Evolutionary conservation across 2,113 vertebrate genomes (phyloP).

Genomic region (Bubo blakistoni): DNA sequence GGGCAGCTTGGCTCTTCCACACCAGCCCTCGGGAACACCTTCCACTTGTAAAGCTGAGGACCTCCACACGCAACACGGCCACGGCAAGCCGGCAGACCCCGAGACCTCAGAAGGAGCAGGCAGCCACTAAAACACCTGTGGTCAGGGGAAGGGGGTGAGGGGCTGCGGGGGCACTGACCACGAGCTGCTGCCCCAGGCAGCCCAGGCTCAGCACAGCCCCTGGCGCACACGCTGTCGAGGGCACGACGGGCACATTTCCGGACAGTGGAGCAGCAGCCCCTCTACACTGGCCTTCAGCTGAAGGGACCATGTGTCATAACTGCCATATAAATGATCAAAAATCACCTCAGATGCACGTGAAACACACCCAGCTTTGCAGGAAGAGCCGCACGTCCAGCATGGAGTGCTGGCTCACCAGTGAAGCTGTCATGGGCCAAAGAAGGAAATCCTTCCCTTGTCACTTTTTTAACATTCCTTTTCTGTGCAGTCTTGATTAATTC

Average conservation of each 20-base stretch:
- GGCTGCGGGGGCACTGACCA: neutral
- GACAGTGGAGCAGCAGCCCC: neutral
- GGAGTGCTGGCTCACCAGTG: neutral
- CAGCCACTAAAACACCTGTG: neutral
- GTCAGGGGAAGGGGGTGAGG: neutral
- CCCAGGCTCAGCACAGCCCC: neutral
- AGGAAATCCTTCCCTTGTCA: neutral
- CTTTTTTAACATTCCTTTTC: neutral
- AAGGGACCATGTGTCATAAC: neutral
- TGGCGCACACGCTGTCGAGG: too few relatives aligned
- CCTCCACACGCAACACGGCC: neutral
- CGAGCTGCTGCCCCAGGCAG: neutral
- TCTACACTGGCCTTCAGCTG: neutral
- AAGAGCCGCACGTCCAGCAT: neutral
- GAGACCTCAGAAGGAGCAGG: neutral
- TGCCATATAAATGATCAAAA: neutral
- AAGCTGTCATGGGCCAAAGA: neutral
- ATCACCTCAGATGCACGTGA: neutral
- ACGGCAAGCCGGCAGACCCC: neutral
- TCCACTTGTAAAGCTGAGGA: neutral
- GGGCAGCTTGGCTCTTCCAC: neutral
- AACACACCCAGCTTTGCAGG: neutral
- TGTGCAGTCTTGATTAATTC: neutral
- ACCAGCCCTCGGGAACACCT: neutral
- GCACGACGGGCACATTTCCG: neutral